Conservation (phyloP, 2,797 vertebrate species). For the Pteropus rufus region DNA sequence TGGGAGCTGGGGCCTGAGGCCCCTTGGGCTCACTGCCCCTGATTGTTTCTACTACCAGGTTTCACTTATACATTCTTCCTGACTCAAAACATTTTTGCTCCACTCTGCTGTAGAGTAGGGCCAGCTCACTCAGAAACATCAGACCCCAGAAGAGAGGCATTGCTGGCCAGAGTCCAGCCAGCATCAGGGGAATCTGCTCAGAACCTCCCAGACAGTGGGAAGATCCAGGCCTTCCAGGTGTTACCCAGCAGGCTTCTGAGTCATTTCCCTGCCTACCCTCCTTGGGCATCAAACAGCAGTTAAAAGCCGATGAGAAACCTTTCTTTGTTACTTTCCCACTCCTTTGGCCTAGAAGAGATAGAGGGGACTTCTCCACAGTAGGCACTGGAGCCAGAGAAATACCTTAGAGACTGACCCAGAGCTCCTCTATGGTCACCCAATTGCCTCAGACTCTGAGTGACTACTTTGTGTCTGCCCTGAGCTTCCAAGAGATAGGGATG, state of each 20-base stretch:
- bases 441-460: neutral
- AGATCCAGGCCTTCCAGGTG: neutral
- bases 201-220: neutral
- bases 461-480: neutral
- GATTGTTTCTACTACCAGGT: neutral
- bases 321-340: neutral
- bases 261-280: neutral
- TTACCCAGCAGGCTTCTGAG: neutral
- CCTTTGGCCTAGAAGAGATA: slow-evolving; percentile 11
- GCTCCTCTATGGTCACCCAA: neutral
- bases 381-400: neutral
- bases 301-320: slow-evolving; percentile 33
- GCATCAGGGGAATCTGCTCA: neutral
- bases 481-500: neutral
- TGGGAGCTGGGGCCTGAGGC: neutral
- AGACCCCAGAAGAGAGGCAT: neutral
- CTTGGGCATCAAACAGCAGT: neutral
- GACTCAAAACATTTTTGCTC: neutral
- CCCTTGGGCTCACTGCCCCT: neutral
- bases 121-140: neutral
- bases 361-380: neutral
- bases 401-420: neutral
- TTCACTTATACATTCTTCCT: neutral
- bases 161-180: neutral
- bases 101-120: neutral